Percentiles rank a stretch among this genome's conserved stretches.
phyloP scores from a whole-genome alignment of 2,888 invertebrate genomes.

The Notodonta ziczac region DNA sequence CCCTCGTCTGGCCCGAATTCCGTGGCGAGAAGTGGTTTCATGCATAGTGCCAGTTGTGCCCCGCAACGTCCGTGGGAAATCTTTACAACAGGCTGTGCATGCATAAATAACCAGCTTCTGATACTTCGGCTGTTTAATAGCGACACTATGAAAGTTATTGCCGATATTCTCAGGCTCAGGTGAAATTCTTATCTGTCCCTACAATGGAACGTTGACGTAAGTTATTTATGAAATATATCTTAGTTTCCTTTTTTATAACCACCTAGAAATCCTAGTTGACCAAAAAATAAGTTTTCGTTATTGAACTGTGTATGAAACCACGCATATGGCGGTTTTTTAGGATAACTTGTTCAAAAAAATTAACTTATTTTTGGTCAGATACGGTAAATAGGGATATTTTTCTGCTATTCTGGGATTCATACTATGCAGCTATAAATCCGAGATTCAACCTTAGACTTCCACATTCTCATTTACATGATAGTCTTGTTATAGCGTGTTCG shows the following conservation, averaged over 20 bases:
- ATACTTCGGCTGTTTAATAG: slow-evolving; percentile 26
- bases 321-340: no score
- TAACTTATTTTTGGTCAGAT: no score
- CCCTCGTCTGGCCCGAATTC: slow-evolving; percentile 36
- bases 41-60: slow-evolving; percentile 37
- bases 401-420: no score
- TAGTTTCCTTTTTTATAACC: no score
- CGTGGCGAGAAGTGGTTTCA: slow-evolving; percentile 35
- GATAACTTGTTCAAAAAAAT: no score
- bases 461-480: slow-evolving; percentile 47
- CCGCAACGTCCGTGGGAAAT: slow-evolving; percentile 64
- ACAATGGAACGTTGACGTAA: no score
- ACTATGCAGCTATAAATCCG: slow-evolving; percentile 26
- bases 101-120: slow-evolving; percentile 44
- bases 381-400: background rate
- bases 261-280: no score
- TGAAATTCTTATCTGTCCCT: no score
- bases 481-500: slow-evolving; percentile 47
- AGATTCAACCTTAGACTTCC: slow-evolving; percentile 24
- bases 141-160: slow-evolving; percentile 22
- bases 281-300: no score
- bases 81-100: slow-evolving; percentile 44
- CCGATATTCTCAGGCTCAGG: slow-evolving; percentile 13
- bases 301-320: no score
- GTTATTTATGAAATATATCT: no score